A percentile compares a stretch with the other conserved stretches of the same genome.
Evolutionary conservation across 2,797 vertebrate species (phyloP).

Genomic region (Pipistrellus kuhlii): DNA sequence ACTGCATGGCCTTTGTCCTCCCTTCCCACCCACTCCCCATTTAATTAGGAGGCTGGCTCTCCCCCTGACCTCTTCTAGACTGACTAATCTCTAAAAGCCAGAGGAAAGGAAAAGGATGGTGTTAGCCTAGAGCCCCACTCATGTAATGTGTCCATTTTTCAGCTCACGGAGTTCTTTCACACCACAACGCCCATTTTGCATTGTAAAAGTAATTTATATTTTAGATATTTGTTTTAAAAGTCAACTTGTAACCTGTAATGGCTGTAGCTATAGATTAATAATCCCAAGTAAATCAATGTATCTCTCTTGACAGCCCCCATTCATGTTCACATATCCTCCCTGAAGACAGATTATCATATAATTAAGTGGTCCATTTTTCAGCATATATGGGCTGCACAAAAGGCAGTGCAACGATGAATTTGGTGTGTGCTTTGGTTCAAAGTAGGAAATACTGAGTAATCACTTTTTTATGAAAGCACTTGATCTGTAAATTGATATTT

Average conservation of each 20-base stretch:
- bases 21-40: not conserved
- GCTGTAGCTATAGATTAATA: slow-evolving; percentile 84
- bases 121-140: slow-evolving; percentile 45
- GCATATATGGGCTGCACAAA: slow-evolving; percentile 82
- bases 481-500: slow-evolving; percentile 88
- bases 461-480: slow-evolving; percentile 86
- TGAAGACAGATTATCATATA: slow-evolving; percentile 86
- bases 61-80: not conserved
- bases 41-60: slow-evolving; percentile 22
- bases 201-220: slow-evolving; percentile 83
- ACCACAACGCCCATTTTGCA: slow-evolving; percentile 76
- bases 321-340: slow-evolving; percentile 80
- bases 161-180: slow-evolving; percentile 69
- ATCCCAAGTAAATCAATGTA: slow-evolving; percentile 84
- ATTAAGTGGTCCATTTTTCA: slow-evolving; percentile 86
- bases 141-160: slow-evolving; percentile 61
- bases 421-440: slow-evolving; percentile 85
- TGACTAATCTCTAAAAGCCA: slow-evolving; percentile 53
- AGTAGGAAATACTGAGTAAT: slow-evolving; percentile 87
- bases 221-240: slow-evolving; percentile 86
- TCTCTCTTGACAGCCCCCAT: slow-evolving; percentile 80
- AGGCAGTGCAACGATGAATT: slow-evolving; percentile 85
- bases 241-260: slow-evolving; percentile 82
- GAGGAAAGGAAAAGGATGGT: slow-evolving; percentile 61
- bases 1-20: not conserved